Percentiles rank a stretch among this genome's conserved stretches.
phyloP scores from a whole-genome alignment of 2,113 vertebrate genomes.

The Daubentonia madagascariensis region DNA sequence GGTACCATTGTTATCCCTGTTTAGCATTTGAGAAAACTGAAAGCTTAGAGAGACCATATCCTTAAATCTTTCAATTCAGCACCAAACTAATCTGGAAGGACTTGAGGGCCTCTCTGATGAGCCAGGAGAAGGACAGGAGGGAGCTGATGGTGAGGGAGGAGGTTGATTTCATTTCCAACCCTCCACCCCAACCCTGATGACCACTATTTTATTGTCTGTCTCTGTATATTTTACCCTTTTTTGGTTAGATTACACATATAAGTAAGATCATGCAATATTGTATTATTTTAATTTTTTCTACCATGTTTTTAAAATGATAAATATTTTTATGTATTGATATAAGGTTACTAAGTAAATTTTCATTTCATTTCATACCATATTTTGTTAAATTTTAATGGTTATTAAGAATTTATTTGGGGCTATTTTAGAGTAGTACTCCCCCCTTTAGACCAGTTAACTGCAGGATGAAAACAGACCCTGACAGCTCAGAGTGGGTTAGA shows the following conservation, averaged over 20 bases:
- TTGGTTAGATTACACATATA: neutral
- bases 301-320: neutral
- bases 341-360: slow-evolving; percentile 23
- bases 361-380: neutral
- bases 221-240: neutral
- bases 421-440: neutral
- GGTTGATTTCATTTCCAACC: neutral
- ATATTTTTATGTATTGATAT: neutral
- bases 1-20: neutral
- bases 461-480: neutral
- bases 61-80: neutral
- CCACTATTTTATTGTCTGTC: neutral
- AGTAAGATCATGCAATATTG: neutral
- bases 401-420: neutral
- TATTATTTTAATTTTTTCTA: neutral
- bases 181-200: neutral
- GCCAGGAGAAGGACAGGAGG: neutral
- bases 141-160: neutral
- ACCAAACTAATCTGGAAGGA: neutral
- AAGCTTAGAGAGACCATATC: neutral
- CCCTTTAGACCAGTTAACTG: neutral
- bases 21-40: slow-evolving; percentile 13
- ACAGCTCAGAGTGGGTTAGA: neutral
- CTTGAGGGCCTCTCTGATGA: neutral
- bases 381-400: neutral